phyloP scores from a whole-genome alignment of 2,888 invertebrate genomes.

The Philonicus albiceps region DNA sequence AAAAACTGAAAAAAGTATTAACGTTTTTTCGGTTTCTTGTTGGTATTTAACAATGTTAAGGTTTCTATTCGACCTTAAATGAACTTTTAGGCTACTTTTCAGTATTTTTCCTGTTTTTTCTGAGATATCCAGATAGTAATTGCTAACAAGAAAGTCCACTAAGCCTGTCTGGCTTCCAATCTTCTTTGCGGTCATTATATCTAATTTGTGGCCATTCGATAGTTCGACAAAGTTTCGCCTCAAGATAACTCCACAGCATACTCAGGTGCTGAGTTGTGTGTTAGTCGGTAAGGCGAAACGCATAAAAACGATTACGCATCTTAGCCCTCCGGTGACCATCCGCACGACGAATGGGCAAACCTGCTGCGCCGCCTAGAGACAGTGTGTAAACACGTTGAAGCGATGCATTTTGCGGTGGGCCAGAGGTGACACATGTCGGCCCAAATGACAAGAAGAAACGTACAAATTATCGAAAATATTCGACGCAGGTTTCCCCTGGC shows the following conservation, averaged over 20 bases:
- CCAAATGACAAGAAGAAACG: background rate
- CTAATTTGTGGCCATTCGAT: background rate
- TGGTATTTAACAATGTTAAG: too few relatives aligned
- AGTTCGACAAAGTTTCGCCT: background rate
- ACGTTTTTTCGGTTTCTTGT: too few relatives aligned
- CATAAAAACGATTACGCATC: background rate
- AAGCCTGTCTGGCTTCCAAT: background rate
- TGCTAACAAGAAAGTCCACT: background rate
- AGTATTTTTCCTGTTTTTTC: too few relatives aligned
- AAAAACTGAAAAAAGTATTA: too few relatives aligned
- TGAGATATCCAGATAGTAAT: background rate
- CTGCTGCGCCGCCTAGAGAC: background rate
- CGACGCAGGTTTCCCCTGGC: background rate
- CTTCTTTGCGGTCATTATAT: background rate
- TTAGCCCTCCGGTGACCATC: background rate
- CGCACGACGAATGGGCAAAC: background rate
- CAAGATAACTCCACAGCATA: background rate
- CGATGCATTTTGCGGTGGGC: background rate
- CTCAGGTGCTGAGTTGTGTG: background rate
- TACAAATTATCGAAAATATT: background rate
- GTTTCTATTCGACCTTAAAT: too few relatives aligned
- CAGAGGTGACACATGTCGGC: constrained; percentile 6
- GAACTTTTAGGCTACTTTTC: too few relatives aligned
- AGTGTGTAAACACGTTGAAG: background rate
- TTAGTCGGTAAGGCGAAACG: background rate